Evolutionary conservation across 2,888 invertebrate species (phyloP).

Genomic region (Platynereis dumerilii): DNA sequence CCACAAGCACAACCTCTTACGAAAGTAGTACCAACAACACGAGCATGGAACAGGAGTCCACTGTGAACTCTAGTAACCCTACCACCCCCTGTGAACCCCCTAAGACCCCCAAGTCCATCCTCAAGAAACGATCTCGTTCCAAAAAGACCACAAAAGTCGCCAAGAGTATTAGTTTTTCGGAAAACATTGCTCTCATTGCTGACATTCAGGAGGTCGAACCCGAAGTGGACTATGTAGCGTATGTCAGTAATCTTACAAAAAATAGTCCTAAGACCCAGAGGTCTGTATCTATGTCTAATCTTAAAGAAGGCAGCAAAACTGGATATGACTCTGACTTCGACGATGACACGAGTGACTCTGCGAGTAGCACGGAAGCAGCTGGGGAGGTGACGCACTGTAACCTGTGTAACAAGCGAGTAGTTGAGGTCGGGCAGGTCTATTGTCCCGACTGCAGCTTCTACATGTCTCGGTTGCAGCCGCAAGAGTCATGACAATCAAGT

Average conservation of each 20-base stretch:
- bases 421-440: conserved; percentile 13
- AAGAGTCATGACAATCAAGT: conserved; percentile 2
- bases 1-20: too few species aligned
- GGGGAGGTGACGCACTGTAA: conserved; percentile 13
- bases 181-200: conserved; percentile 16
- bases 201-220: conserved; percentile 6
- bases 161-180: conserved; percentile 25
- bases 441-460: conserved; percentile 22
- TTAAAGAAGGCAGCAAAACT: not conserved
- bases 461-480: conserved; percentile 26
- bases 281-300: too few species aligned
- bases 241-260: conserved; percentile 1
- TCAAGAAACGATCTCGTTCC: too few species aligned
- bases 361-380: conserved; percentile 9
- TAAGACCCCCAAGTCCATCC: too few species aligned
- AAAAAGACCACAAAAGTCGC: not conserved
- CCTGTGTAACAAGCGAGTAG: conserved; percentile 23
- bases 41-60: too few species aligned
- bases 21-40: too few species aligned
- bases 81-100: too few species aligned
- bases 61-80: too few species aligned
- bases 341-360: conserved; percentile 23
- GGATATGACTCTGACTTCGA: conserved; percentile 31
- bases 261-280: not conserved
- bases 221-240: conserved; percentile 19